Evolutionary conservation across 2,888 invertebrate species (phyloP).

Genomic region (Diaphora mendica): DNA sequence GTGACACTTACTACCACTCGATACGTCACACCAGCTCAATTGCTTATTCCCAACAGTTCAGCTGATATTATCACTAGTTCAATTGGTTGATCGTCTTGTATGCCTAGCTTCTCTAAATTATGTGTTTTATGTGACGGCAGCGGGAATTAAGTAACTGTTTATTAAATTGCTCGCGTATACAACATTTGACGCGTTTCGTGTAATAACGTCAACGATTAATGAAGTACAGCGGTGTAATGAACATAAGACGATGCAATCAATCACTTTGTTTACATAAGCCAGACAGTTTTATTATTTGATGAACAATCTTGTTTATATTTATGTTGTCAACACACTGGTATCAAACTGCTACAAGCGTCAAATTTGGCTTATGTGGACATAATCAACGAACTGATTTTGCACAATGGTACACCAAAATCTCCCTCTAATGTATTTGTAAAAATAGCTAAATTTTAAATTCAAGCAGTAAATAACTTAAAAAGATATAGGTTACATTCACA

Average conservation of each 20-base stretch:
- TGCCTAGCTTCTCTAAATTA: conserved; percentile 39
- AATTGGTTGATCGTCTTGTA: conserved; percentile 55
- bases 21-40: conserved; percentile 32
- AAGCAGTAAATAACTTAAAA: conserved; percentile 17
- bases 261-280: conserved; percentile 72
- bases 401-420: conserved; percentile 28
- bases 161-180: conserved; percentile 24
- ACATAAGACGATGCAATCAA: conserved; percentile 68
- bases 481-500: conserved; percentile 17
- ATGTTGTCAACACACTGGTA: conserved; percentile 48
- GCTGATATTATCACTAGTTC: conserved; percentile 41
- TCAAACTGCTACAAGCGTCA: conserved; percentile 32
- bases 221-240: conserved; percentile 43
- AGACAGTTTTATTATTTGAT: conserved; percentile 76
- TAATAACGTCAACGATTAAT: conserved; percentile 37
- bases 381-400: conserved; percentile 46
- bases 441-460: conserved; percentile 17
- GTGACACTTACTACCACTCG: conserved; percentile 61
- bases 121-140: conserved; percentile 30
- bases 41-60: conserved; percentile 46
- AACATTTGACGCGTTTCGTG: conserved; percentile 28
- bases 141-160: conserved; percentile 31
- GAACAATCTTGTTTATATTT: conserved; percentile 63
- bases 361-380: conserved; percentile 60
- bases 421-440: conserved; percentile 20